A percentile compares a stretch with the other conserved stretches of the same genome.
phyloP scores from a whole-genome alignment of 2,113 vertebrate genomes.

The Megaceryle maxima region DNA sequence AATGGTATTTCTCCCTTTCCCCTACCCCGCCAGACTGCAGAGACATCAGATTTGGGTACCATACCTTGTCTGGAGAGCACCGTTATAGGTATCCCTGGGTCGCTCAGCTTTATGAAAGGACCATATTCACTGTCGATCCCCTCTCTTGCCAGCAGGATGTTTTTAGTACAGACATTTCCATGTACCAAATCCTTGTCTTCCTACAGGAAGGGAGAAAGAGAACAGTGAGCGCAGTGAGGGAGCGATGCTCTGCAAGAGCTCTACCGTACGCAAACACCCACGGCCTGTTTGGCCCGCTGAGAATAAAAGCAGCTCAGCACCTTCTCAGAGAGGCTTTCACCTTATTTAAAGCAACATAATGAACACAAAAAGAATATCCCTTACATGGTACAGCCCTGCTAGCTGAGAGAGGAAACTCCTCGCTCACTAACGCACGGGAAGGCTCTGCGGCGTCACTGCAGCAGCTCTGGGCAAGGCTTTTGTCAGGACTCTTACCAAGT shows the following conservation, averaged over 20 bases:
- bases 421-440: background rate
- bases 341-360: background rate
- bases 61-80: slow-evolving; percentile 91
- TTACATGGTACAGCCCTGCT: background rate
- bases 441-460: fast-evolving
- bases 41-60: background rate
- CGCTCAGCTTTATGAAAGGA: slow-evolving; percentile 97
- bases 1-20: background rate
- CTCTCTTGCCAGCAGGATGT: slow-evolving; percentile 91
- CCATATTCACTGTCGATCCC: slow-evolving; percentile 83
- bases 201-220: slow-evolving; percentile 56
- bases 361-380: background rate
- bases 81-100: slow-evolving; percentile 93
- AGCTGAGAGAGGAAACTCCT: background rate
- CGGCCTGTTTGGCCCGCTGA: background rate
- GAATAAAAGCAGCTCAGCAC: background rate
- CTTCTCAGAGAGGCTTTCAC: background rate
- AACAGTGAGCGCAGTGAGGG: background rate
- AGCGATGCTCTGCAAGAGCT: background rate
- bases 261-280: background rate
- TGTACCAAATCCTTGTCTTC: slow-evolving; percentile 98
- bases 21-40: background rate
- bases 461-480: background rate
- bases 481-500: slow-evolving; percentile 83
- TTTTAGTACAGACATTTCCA: slow-evolving; percentile 95